These are phyloP conservation scores for Dipodomys spectabilis DNA, from an alignment of 2,113 vertebrate species.

Conservation along the genomic window DNA sequence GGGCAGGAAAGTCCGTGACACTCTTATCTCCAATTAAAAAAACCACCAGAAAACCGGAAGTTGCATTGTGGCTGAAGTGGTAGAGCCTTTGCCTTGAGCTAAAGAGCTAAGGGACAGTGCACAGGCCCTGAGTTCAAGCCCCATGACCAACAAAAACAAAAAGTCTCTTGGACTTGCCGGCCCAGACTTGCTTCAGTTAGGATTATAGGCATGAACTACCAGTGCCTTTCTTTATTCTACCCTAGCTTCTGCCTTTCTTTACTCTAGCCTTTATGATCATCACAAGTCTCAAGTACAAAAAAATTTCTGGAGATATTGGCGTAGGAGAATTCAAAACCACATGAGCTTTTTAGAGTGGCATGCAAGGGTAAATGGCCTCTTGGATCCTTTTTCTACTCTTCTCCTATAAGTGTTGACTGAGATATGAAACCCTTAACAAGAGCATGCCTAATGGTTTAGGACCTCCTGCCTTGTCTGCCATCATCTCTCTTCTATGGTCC, in stretches of 20 bases:
- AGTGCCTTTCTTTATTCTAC: no score
- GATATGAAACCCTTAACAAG: not conserved
- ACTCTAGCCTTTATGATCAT: not conserved
- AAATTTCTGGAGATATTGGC: constrained; percentile 3
- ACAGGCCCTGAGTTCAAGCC: no score
- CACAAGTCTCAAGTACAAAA: not conserved
- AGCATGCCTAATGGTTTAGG: not conserved
- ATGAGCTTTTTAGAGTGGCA: not conserved
- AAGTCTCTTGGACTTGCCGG: no score
- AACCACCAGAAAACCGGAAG: no score
- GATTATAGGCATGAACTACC: no score
- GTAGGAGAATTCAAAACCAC: not conserved
- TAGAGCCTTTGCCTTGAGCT: no score
- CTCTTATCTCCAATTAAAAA: no score
- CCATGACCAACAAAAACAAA: no score
- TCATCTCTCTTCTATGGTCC: not conserved
- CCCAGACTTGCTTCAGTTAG: no score
- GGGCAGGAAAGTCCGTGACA: no score
- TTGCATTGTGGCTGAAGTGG: no score
- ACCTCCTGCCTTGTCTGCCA: not conserved
- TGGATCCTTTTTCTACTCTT: not conserved
- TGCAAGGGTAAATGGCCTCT: not conserved
- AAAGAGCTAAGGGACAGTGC: no score
- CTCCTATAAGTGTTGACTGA: not conserved
- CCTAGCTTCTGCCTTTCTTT: not conserved